Percentiles rank a stretch among this genome's conserved stretches.
Conservation (phyloP, 2,888 invertebrate genomes). For the Mesorhabditis spiculigera region DNA sequence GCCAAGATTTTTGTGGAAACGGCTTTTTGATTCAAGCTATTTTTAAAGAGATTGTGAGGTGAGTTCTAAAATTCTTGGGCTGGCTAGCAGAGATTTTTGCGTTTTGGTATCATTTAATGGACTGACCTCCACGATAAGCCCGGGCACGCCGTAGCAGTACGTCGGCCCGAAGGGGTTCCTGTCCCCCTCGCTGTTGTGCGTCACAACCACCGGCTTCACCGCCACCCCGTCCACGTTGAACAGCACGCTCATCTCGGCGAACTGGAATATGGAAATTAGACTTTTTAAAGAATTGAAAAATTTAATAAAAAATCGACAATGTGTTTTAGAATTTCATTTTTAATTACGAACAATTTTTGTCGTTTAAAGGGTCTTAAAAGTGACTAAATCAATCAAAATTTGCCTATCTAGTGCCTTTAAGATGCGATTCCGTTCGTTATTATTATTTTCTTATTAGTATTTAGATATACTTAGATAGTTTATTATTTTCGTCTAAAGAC, state of each 20-base stretch:
- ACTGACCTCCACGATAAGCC: conserved; percentile 91
- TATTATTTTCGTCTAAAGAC: too few relatives aligned
- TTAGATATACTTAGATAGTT: too few relatives aligned
- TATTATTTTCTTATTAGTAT: too few relatives aligned
- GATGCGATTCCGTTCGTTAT: too few relatives aligned
- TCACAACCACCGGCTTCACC: conserved; percentile 87
- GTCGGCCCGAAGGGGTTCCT: conserved; percentile 99
- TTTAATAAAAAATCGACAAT: neutral
- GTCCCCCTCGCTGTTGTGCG: conserved; percentile 82
- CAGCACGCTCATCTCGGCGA: conserved; percentile 32
- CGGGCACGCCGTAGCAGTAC: conserved; percentile 94
- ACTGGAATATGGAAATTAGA: conserved; percentile 22
- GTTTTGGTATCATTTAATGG: neutral
- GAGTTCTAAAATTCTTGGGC: too few relatives aligned
- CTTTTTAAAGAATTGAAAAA: too few relatives aligned
- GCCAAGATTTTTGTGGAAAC: neutral
- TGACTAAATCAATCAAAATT: too few relatives aligned
- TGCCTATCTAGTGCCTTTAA: too few relatives aligned
- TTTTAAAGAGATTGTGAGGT: neutral
- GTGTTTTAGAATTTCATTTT: too few relatives aligned
- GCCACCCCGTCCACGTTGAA: conserved; percentile 60
- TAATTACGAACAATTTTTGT: too few relatives aligned
- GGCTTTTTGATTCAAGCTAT: too few relatives aligned
- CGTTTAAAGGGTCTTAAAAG: too few relatives aligned
- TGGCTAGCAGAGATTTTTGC: neutral